A percentile compares a stretch with the other conserved stretches of the same genome.
Evolutionary conservation across 2,888 invertebrate species (phyloP).

Genomic region (Cartodere bifasciata): DNA sequence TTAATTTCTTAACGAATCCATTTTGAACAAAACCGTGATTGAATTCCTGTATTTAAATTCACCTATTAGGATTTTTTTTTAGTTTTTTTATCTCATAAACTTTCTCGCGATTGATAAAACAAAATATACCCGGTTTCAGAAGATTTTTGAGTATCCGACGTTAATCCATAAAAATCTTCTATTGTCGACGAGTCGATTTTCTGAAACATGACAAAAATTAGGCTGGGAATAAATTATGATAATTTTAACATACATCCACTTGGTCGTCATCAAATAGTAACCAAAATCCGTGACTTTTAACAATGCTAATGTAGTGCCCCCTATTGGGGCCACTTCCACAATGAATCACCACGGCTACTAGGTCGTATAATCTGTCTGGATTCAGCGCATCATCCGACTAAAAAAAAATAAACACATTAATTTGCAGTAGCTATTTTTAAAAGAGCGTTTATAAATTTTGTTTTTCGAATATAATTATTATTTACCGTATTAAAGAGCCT

Average conservation of each 20-base stretch:
- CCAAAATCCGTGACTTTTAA: conserved; percentile 99
- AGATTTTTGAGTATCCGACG: conserved; percentile 96
- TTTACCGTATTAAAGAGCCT: conserved; percentile 93
- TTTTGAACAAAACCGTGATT: conserved; percentile 14
- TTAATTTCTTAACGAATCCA: conserved; percentile 14
- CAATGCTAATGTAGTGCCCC: conserved; percentile 99
- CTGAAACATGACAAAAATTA: conserved; percentile 41
- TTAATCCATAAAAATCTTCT: conserved; percentile 99
- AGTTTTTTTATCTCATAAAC: conserved; percentile 28
- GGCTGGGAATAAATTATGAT: background rate
- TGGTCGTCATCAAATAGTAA: conserved; percentile 99
- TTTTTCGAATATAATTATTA: too few relatives aligned
- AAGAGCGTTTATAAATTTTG: too few relatives aligned
- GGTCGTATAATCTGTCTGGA: conserved; percentile 94
- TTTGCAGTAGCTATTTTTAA: too few relatives aligned
- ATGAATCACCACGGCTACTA: conserved; percentile 98
- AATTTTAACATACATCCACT: conserved; percentile 95
- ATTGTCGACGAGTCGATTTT: conserved; percentile 99
- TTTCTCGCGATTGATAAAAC: conserved; percentile 82
- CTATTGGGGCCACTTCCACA: conserved; percentile 99
- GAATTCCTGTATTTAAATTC: too few relatives aligned
- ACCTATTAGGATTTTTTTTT: too few relatives aligned
- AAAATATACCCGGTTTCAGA: conserved; percentile 99
- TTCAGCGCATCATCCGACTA: conserved; percentile 98
- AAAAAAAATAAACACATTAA: conserved; percentile 15